Evolutionary conservation across 2,888 invertebrate genomes (phyloP), one percentile per base, ranked within the genome.

Genomic region (Cerceris rybyensis): DNA sequence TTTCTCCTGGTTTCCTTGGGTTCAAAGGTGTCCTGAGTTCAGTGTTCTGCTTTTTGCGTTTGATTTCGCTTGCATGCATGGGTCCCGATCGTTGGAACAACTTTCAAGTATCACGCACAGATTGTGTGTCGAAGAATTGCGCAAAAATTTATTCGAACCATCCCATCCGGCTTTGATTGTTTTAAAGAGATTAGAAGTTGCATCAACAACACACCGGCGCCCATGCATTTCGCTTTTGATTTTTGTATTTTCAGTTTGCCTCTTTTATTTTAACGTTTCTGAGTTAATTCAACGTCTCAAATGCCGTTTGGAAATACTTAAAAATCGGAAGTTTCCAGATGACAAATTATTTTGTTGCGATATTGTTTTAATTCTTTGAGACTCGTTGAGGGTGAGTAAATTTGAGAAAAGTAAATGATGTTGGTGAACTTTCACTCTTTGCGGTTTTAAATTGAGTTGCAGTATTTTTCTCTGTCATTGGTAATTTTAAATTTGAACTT

Each of bases 101-200:
- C 28, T 28, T 28, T 28, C 71, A 39, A 55, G 72, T 90, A 92
- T 91, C 5, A 8, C 8, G 5, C 42, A 6, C 16, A 7, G 1
- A 46, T 46, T 46, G 9, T 46, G 8, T 46, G 46, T 5, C 46
- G 46, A 46, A 6, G 46, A 11, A 46, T 46, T 11, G 8, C 6
- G 46, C 8, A 46, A 28, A 28, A 28, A 28, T 4, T 28, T 28
- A 28, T 28, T 28, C 28, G 28, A 28, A 4, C 28, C 28, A 28
- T 28, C 28, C 2, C 28, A 28, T 28, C 28, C 28, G 28, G 28
- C 28, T 28, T 28, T 28, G 28, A 28, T 28, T 28, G 28, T 28
- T 28, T 28, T 28, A 28, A 46, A 1, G 13, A 11, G 46, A 46
- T 11, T n/a, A n/a, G 52, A 55, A 55, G 17, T 55, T 17, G 7